These are phyloP conservation scores for Alectura lathami DNA, from an alignment of 2,113 vertebrate genomes.

Conservation along the genomic window DNA sequence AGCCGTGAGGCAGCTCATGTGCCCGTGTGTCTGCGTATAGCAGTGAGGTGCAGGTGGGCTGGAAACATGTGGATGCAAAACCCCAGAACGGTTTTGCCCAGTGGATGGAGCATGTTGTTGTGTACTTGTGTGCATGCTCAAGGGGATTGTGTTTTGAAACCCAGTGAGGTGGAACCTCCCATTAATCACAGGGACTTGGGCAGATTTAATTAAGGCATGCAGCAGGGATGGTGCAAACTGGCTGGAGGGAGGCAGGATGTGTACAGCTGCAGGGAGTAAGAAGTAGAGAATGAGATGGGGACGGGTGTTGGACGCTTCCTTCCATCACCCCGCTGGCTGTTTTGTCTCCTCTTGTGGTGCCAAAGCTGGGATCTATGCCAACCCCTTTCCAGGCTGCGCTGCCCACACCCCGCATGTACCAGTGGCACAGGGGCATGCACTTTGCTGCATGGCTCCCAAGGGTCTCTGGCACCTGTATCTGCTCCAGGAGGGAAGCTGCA, in stretches of 20 bases:
- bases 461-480: not conserved
- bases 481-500: not conserved
- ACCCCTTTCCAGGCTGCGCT: not conserved
- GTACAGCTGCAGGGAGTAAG: not conserved
- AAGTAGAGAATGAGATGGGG: not conserved
- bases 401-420: too few species aligned
- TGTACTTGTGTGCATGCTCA: not conserved
- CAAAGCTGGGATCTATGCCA: not conserved
- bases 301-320: too few species aligned
- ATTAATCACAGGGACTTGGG: not conserved
- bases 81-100: not conserved
- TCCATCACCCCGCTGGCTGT: not conserved
- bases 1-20: too few species aligned
- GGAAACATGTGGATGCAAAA: too few species aligned
- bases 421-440: not conserved
- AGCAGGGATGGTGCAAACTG: not conserved
- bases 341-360: not conserved
- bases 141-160: not conserved
- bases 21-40: too few species aligned
- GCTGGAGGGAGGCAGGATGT: not conserved
- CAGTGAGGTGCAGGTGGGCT: too few species aligned
- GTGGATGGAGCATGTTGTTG: rapidly evolving
- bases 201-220: not conserved
- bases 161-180: not conserved
- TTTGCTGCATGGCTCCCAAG: not conserved